Evolutionary conservation across 2,888 invertebrate species (phyloP), one percentile per base, ranked within the genome.

Genomic region (Anarsia innoxiella): DNA sequence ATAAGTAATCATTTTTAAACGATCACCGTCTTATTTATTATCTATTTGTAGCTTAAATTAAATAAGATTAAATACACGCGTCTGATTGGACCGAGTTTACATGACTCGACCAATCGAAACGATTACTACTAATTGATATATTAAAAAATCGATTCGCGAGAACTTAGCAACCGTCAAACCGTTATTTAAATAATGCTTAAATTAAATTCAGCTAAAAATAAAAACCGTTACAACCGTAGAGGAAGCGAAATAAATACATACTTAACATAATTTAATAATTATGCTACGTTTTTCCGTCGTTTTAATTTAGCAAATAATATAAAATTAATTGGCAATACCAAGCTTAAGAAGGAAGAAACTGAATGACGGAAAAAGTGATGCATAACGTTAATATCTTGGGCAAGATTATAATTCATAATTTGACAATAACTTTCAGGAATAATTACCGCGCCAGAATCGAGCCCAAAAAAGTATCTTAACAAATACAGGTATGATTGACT

Each of bases 401-500:
- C n/a, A n/a, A n/a, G n/a, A n/a, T n/a, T n/a, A n/a, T n/a, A n/a
- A n/a, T n/a, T n/a, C n/a, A n/a, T n/a, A n/a, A n/a, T n/a, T n/a
- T n/a, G n/a, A n/a, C n/a, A n/a, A n/a, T n/a, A n/a, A n/a, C n/a
- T n/a, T n/a, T n/a, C n/a, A n/a, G n/a, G n/a, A n/a, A n/a, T n/a
- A n/a, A n/a, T n/a, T n/a, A n/a, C n/a, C n/a, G n/a, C n/a, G n/a
- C n/a, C n/a, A n/a, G n/a, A n/a, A n/a, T n/a, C n/a, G n/a, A n/a
- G n/a, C n/a, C n/a, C n/a, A n/a, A n/a, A n/a, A n/a, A n/a, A n/a
- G n/a, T n/a, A n/a, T n/a, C n/a, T n/a, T n/a, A n/a, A n/a, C n/a
- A n/a, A n/a, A n/a, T n/a, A n/a, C n/a, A n/a, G n/a, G n/a, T n/a
- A 60, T 57, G 60, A 60, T 60, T 63, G 54, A 61, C 63, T 65